Evolutionary conservation across 2,113 vertebrate species (phyloP), one percentile per base, ranked within the genome.

Genomic region (Nibea coibor): DNA sequence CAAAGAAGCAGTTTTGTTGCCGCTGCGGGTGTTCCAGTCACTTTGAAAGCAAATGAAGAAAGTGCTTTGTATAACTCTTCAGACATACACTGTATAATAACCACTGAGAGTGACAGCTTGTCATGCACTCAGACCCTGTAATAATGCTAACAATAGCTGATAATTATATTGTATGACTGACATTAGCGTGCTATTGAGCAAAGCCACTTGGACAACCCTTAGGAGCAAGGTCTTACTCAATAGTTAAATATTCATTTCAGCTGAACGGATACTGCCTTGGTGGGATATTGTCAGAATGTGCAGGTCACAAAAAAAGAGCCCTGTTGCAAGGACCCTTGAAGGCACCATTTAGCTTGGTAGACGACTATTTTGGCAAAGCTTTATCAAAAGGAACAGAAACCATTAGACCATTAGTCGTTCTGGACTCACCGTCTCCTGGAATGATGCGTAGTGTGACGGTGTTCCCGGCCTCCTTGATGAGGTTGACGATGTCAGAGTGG

Each of bases 381-480:
- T 53, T 45, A 26, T 62, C 3, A 20, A 39, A 39, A 2, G 5
- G 5, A 69, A 26, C 12, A 26, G 45, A 61, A 22, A 56, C 2
- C 10, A 47, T 45, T 45, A 61, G 10, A 70, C 22, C 26, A 26
- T 26, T 4, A 0, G 35, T 56, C 14, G 4, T 4, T 61, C 22
- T 54, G 42, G 4, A 85, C 95, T 97, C 96, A 99, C 98, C 98
- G 78, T 99, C 98, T 93, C 98, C 98, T 9, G 98, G 98, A 89
- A 99, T 99, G 96, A 99, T 99, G 94, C 97, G 96, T 80, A 99
- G 96, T 26, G 97, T 97, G 82, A 99, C 98, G 14, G 97, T 99
- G 95, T 99, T 99, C 87, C 98, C 98, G 1, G 98, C 98, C 96
- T 99, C 98, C 93, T 99, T 99, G 96, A 99, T 99, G 94, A 99